Percentiles rank a stretch among this genome's conserved stretches.
phyloP scores from a whole-genome alignment of 2,113 vertebrate genomes.

The Phaetusa simplex region DNA sequence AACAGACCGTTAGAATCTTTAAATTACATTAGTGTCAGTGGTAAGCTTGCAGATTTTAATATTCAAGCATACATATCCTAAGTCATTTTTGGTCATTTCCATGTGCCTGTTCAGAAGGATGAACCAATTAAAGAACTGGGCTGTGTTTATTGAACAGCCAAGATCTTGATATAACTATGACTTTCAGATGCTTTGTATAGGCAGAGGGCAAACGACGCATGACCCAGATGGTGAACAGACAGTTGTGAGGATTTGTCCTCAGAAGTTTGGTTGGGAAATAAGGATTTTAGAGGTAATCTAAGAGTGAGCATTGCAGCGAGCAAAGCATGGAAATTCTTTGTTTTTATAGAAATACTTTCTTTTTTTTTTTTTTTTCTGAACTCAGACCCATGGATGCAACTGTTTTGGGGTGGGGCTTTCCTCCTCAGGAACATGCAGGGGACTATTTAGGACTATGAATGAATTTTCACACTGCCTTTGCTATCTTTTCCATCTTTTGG shows the following conservation, averaged over 20 bases:
- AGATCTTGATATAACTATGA: neutral
- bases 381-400: neutral
- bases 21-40: neutral
- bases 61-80: neutral
- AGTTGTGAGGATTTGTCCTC: neutral
- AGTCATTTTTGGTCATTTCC: neutral
- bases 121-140: neutral
- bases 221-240: neutral
- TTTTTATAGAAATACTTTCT: neutral
- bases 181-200: neutral
- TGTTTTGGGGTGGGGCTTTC: neutral
- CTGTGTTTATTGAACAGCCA: neutral
- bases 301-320: neutral
- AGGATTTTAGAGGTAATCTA: neutral
- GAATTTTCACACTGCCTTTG: neutral
- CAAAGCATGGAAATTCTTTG: neutral
- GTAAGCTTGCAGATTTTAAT: neutral
- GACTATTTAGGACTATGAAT: neutral
- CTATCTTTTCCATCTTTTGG: neutral
- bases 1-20: neutral
- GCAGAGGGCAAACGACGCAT: neutral
- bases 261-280: neutral
- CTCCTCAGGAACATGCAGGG: neutral
- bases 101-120: neutral
- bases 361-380: neutral